Conservation (phyloP, 1,140 invertebrate genomes). For the Drosophila carrolli region DNA sequence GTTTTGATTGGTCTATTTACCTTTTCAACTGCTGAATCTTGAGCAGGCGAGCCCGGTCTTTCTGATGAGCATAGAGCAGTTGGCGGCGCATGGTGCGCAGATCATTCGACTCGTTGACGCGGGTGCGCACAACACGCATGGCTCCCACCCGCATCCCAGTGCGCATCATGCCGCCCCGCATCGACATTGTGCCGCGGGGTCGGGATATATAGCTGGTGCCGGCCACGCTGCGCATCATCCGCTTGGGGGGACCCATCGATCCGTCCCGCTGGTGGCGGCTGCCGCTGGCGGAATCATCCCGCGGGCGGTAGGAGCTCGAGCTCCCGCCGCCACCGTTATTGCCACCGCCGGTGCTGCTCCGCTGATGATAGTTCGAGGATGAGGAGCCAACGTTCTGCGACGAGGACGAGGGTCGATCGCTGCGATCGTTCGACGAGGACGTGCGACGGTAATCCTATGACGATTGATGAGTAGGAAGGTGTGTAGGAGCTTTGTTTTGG, state of each 20-base stretch:
- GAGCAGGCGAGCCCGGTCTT: slow-evolving; percentile 78
- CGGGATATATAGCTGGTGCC: slow-evolving; percentile 75
- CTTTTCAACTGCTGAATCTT: slow-evolving; percentile 84
- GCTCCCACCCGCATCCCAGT: slow-evolving; percentile 69
- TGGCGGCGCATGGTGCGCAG: slow-evolving; percentile 80
- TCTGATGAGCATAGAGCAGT: slow-evolving; percentile 79
- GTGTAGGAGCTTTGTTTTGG: slow-evolving; percentile 76
- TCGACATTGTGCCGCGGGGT: slow-evolving; percentile 64
- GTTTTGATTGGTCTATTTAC: slow-evolving; percentile 66
- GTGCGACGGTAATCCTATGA: slow-evolving; percentile 84
- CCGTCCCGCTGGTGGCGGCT: slow-evolving; percentile 72
- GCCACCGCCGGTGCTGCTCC: slow-evolving; percentile 56
- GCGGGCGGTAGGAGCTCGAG: slow-evolving; percentile 67
- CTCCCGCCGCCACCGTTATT: slow-evolving; percentile 46
- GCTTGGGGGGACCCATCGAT: slow-evolving; percentile 81
- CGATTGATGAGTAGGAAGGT: slow-evolving; percentile 83
- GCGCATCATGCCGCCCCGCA: slow-evolving; percentile 70
- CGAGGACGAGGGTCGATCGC: slow-evolving; percentile 75
- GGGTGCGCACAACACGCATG: slow-evolving; percentile 71
- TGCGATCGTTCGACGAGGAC: slow-evolving; percentile 75
- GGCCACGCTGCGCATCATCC: slow-evolving; percentile 71
- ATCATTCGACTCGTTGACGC: slow-evolving; percentile 71
- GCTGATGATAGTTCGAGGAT: slow-evolving; percentile 73
- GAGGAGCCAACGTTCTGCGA: slow-evolving; percentile 73
- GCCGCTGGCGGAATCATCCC: slow-evolving; percentile 58